Conservation (phyloP, 2,797 vertebrate species). For the Diceros bicornis region DNA sequence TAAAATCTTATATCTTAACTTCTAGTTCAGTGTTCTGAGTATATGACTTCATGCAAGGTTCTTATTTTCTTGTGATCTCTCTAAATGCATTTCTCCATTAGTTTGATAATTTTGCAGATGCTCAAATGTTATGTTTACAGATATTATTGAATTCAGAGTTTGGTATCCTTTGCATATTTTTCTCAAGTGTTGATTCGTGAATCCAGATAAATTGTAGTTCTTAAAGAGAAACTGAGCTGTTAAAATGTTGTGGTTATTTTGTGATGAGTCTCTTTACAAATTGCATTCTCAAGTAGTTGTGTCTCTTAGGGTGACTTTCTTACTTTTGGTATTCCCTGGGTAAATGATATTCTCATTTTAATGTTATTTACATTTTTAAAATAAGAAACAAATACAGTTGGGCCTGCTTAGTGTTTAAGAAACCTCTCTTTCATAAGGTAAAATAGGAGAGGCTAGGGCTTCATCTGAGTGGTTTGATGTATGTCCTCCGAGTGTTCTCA, state of each 20-base stretch:
- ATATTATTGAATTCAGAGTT: slow-evolving; percentile 32
- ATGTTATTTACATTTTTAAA: slow-evolving; percentile 53
- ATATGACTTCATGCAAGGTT: not conserved
- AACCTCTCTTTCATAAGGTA: not conserved
- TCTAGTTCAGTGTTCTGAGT: not conserved
- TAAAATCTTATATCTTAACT: slow-evolving; percentile 30
- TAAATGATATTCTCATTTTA: slow-evolving; percentile 52
- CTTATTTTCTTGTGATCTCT: not conserved
- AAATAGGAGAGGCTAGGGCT: not conserved
- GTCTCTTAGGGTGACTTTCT: slow-evolving; percentile 28
- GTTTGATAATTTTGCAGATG: not conserved
- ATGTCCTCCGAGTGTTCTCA: not conserved
- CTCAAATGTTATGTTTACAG: not conserved
- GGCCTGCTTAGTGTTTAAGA: not conserved
- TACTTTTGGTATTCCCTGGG: not conserved
- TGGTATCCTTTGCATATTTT: not conserved
- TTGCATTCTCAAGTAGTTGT: slow-evolving; percentile 4
- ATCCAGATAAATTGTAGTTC: slow-evolving; percentile 58
- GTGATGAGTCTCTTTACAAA: not conserved
- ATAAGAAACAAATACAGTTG: slow-evolving; percentile 2
- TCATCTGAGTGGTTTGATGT: not conserved
- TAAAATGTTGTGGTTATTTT: slow-evolving; percentile 55
- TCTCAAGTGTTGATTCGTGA: slow-evolving; percentile 5
- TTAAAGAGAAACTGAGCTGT: slow-evolving; percentile 25
- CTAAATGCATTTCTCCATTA: not conserved